Evolutionary conservation across 2,113 vertebrate genomes (phyloP), one percentile per base, ranked within the genome.

Genomic region (Sebastes fasciatus): DNA sequence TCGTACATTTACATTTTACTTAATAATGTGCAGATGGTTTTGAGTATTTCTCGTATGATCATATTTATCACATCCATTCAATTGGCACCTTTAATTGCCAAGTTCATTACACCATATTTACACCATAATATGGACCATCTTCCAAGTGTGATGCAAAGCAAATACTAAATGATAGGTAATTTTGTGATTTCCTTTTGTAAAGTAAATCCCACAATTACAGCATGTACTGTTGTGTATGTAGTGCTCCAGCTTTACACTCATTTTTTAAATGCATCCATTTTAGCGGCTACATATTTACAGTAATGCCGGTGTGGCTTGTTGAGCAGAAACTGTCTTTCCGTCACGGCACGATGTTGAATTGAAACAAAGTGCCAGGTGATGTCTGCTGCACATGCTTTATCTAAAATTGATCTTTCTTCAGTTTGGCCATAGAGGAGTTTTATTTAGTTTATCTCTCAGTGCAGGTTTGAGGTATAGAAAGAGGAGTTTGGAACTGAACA

Each of bases 331-430:
- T 48, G 0, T n/a, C 8, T 19, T 14, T 57, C 34, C 26, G 23
- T 46, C 12, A 8, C 1, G 16, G 9, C 10, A 2, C 45, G 8
- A 19, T 46, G 46, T 10, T 52, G 19, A 14, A 42, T 3, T n/a
- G 23, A 49, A 51, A 48, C 55, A 26, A 34, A 21, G 46, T 1
- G 7, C 62, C 16, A 8, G 7, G 43, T 21, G 62, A 49, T 19
- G 23, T 42, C 17, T 19, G 60, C 46, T 52, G 58, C 46, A 17
- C 17, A 14, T 1, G 14, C 46, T 46, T 12, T 19, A 81, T 81
- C 63, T 74, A 74, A 71, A 43, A 83, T 71, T 11, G 52, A 74
- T 84, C 62, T 62, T 6, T 43, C 8, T 61, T 57, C 34, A 17
- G 54, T 73, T 49, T 62, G 64, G 1, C 10, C 17, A 3, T 49